Percentiles rank a stretch among this genome's conserved stretches.
These are phyloP conservation scores for Microcaecilia unicolor DNA, from an alignment of 2,797 vertebrate species.

Conservation along the genomic window DNA sequence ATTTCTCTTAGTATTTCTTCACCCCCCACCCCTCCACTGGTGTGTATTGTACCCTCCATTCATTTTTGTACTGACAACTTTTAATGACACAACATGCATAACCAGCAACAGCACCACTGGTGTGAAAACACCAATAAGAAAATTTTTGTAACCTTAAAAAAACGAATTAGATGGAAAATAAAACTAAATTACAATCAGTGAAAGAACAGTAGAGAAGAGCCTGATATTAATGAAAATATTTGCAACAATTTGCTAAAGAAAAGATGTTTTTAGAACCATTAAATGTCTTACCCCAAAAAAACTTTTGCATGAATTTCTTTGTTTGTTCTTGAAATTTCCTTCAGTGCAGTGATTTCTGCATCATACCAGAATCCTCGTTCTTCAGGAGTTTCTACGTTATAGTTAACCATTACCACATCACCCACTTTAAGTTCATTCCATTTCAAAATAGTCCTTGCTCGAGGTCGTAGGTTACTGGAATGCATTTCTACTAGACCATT, in stretches of 20 bases:
- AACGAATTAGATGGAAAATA: too few relatives aligned
- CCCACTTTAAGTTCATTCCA: slow-evolving; percentile 85
- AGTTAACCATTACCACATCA: slow-evolving; percentile 90
- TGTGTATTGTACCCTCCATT: too few relatives aligned
- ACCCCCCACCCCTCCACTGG: too few relatives aligned
- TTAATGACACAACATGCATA: too few relatives aligned
- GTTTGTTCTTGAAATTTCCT: slow-evolving; percentile 87
- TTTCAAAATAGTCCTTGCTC: slow-evolving; percentile 79
- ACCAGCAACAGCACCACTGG: too few relatives aligned
- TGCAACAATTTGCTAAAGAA: neutral
- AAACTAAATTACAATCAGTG: too few relatives aligned
- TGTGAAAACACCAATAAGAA: too few relatives aligned
- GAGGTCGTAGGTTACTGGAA: slow-evolving; percentile 68
- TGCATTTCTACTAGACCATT: slow-evolving; percentile 79
- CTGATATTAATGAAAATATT: too few relatives aligned
- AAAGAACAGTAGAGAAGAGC: too few relatives aligned
- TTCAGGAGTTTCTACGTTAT: slow-evolving; percentile 89
- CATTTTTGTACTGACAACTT: too few relatives aligned
- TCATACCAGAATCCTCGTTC: slow-evolving; percentile 98
- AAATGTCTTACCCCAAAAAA: slow-evolving; percentile 79
- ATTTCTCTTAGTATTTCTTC: too few relatives aligned
- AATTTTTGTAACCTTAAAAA: too few relatives aligned
- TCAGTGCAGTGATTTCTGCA: slow-evolving; percentile 78
- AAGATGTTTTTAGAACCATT: neutral
- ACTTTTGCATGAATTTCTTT: slow-evolving; percentile 92